Percentiles rank a stretch among this genome's conserved stretches.
phyloP scores from a whole-genome alignment of 1,140 invertebrate species.

The Scaptomyza hsui region DNA sequence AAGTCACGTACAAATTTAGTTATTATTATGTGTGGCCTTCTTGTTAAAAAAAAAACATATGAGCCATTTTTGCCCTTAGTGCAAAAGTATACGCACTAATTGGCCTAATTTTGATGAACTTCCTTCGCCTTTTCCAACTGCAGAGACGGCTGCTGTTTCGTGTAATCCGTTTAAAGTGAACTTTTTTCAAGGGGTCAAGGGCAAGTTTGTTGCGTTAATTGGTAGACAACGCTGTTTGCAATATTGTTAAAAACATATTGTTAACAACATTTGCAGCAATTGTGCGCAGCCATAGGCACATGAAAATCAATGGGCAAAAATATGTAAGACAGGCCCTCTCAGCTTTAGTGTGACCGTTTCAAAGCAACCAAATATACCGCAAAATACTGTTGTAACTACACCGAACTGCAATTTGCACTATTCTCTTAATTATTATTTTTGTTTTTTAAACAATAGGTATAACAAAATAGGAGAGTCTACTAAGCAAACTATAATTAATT shows the following conservation, averaged over 20 bases:
- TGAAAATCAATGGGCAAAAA: constrained; percentile 59
- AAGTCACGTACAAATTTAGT: constrained; percentile 38
- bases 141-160: background rate
- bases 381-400: constrained; percentile 49
- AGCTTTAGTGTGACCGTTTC: constrained; percentile 54
- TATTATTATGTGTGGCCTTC: constrained; percentile 20
- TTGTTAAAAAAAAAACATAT: constrained; percentile 15
- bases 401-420: constrained; percentile 4
- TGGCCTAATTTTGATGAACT: constrained; percentile 52
- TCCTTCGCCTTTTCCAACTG: constrained; percentile 16
- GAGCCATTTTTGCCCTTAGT: constrained; percentile 14
- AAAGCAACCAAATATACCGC: constrained; percentile 39
- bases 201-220: background rate
- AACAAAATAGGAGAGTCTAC: too few relatives aligned
- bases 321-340: constrained; percentile 37
- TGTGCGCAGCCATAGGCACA: constrained; percentile 17
- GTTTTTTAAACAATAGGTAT: background rate
- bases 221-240: background rate
- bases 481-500: too few relatives aligned
- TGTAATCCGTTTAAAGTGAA: background rate
- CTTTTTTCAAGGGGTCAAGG: background rate
- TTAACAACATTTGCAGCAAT: constrained; percentile 19
- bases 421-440: background rate
- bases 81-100: constrained; percentile 38
- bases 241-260: constrained; percentile 9